Base-by-base conservation (phyloP, 2,888 invertebrate genomes). In the Zhengitettix transpicula region DNA sequence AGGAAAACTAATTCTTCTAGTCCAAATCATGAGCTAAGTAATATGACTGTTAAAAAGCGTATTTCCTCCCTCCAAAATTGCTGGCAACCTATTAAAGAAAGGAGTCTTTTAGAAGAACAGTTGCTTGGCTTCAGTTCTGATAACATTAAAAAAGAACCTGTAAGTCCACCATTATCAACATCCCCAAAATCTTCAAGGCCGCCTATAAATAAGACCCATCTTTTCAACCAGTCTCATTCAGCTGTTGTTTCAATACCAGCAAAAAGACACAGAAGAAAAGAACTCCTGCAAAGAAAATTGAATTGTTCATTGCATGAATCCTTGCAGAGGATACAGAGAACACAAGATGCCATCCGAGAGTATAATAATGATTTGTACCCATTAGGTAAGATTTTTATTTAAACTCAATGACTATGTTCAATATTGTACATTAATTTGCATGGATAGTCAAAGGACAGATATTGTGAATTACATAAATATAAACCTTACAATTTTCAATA, bases 291-390 rank as follows among this genome's bases (percentile, higher is more conserved):
- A 12, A 47, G 47, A 47, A 47, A n/a, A n/a, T 47, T 47, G 47
- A n/a, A 47, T 47, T 14, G 14, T 47, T 47, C 47, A 14, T 14
- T 14, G 42, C 80, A 81, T 65, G 81, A 81, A 68, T 77, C 79
- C 0, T 67, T 81, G 59, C 80, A 81, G 67, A 78, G 81, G 77
- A 80, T 81, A 79, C 73, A 76, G 55, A 64, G 66, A 68, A 61
- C 71, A 68, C 65, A 65, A 42, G 64, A 66, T 51, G 61, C 65
- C 15, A 60, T 66, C 55, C 64, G 62, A 55, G 67, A 68, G 56
- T 64, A 66, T 42, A 66, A 65, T 53, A 65, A 65, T 56, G 71
- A 73, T 66, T 65, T 72, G 54, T 71, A 68, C 64, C 71, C 71
- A 57, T 67, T 71, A 65, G 71, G 72, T 72, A 63, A 67, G 65